phyloP scores from a whole-genome alignment of 1,140 invertebrate species.

The Helicoverpa zea region DNA sequence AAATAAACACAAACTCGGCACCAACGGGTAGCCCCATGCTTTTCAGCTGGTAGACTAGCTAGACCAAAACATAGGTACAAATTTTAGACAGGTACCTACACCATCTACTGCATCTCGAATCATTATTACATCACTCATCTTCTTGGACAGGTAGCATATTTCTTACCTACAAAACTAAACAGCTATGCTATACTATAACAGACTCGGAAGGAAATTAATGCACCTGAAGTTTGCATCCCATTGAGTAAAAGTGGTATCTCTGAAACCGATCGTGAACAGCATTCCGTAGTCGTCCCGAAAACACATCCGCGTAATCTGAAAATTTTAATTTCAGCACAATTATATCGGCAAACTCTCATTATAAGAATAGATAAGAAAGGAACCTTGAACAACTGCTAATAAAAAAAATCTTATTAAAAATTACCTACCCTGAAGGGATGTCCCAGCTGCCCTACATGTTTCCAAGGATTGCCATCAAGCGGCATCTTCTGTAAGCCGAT shows the following conservation, averaged over 20 bases:
- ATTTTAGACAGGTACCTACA: too few relatives aligned
- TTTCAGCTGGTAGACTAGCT: too few relatives aligned
- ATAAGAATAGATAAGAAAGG: too few relatives aligned
- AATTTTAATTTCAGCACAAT: neutral
- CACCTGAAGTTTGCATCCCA: conserved; percentile 79
- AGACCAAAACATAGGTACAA: too few relatives aligned
- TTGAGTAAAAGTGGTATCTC: conserved; percentile 70
- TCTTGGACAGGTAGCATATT: too few relatives aligned
- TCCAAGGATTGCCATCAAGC: conserved; percentile 91
- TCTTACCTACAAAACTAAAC: too few relatives aligned
- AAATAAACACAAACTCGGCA: too few relatives aligned
- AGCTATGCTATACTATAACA: neutral
- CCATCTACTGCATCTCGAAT: too few relatives aligned
- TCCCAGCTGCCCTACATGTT: conserved; percentile 88
- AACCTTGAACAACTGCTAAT: too few relatives aligned
- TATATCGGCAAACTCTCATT: too few relatives aligned
- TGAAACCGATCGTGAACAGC: conserved; percentile 75
- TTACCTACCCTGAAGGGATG: conserved; percentile 88
- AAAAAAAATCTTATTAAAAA: neutral
- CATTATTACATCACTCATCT: too few relatives aligned
- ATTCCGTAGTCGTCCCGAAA: conserved; percentile 72
- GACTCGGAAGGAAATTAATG: neutral
- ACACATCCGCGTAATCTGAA: conserved; percentile 70
- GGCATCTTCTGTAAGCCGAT: conserved; percentile 90
- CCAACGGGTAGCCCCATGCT: too few relatives aligned